Evolutionary conservation across 2,888 invertebrate species (phyloP).

Genomic region (Parnassius mnemosyne): DNA sequence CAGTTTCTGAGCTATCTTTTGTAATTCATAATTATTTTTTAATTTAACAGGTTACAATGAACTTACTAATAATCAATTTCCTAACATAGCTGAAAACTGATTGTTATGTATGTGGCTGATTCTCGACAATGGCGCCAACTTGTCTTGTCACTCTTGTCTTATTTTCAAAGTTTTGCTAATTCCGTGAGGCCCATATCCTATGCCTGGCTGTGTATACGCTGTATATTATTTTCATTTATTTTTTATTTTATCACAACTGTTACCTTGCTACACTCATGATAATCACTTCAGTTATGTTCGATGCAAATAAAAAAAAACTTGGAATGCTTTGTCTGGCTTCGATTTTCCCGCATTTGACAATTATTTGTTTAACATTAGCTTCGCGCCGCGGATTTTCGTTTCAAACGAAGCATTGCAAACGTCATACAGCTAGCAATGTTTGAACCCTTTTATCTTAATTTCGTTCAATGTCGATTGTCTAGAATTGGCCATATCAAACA

Average conservation of each 20-base stretch:
- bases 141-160: constrained; percentile 28
- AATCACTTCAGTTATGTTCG: constrained; percentile 76
- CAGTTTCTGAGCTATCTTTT: too few relatives aligned
- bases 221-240: constrained; percentile 27
- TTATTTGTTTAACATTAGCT: background rate
- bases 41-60: constrained; percentile 15
- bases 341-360: constrained; percentile 12
- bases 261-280: constrained; percentile 63
- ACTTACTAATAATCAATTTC: constrained; percentile 23
- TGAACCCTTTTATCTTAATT: constrained; percentile 56
- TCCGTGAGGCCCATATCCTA: constrained; percentile 29
- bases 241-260: constrained; percentile 26
- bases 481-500: constrained; percentile 89
- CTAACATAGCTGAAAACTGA: constrained; percentile 73
- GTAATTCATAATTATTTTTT: background rate
- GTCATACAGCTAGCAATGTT: constrained; percentile 24
- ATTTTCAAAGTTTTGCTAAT: constrained; percentile 23
- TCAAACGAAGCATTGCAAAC: constrained; percentile 29
- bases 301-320: constrained; percentile 29
- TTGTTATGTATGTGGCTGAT: constrained; percentile 77
- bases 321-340: constrained; percentile 53
- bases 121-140: constrained; percentile 66
- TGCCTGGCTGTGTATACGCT: constrained; percentile 31
- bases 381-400: constrained; percentile 1
- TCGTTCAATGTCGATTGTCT: constrained; percentile 76